Base-by-base conservation (phyloP, 2,797 vertebrate species). In the Vultur gryphus region DNA sequence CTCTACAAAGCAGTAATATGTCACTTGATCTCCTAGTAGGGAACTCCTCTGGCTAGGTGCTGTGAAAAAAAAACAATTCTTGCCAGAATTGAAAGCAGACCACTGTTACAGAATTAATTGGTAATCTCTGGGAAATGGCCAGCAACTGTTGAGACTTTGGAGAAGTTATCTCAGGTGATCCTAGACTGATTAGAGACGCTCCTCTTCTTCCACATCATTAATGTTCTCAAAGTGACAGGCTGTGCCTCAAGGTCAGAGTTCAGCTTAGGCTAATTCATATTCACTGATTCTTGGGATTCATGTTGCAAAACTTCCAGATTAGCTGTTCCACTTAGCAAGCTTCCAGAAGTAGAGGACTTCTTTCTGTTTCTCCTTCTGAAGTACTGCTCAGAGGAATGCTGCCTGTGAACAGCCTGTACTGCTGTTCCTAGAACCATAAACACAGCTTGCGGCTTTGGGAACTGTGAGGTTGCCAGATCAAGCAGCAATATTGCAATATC, bases 401-500 rank as follows among this genome's bases (percentile, higher is more conserved):
- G 35, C n/a, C 77, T 57, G 7, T 64, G 82, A 92, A 92, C 87
- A 87, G 89, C 24, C 37, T 71, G 78, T 92, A 83, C 84, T 64
- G 48, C 71, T 80, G 35, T 95, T 96, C 71, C 65, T 87, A 87
- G 94, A 94, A 93, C 59, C 64, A 52, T 82, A 89, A 96, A 71
- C 37, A 49, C n/a, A 67, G 21, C 39, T 71, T 24, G 48, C 39
- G 33, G 24, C 37, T 87, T 83, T 69, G 64, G 78, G 33, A 95
- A 75, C 65, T 33, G 39, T 24, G 26, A 85, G 49, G 29, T 31
- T 91, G 79, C 86, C 88, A 85, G 59, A 89, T 79, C 58, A 92
- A 89, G 43, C n/a, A 83, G 26, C 44, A 89, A 78, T 83, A 85
- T n/a, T 55, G 9, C 37, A 31, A 43, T 79, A 76, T 66, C 58